Conservation (phyloP, 2,888 invertebrate species). For the Margaritifera margaritifera region DNA sequence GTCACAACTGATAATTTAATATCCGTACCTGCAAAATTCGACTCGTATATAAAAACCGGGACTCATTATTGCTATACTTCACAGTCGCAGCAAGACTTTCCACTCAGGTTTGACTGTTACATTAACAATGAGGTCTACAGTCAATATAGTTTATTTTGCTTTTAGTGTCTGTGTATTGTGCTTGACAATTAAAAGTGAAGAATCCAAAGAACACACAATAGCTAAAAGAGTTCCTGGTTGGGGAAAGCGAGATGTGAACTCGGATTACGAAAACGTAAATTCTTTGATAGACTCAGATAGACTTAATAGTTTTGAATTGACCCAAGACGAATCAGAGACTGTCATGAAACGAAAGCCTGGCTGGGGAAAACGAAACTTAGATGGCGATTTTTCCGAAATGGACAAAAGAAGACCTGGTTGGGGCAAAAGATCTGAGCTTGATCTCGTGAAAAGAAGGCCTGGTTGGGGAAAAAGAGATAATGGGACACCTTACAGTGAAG, state of each 20-base stretch:
- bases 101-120: no score
- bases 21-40: no score
- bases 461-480: conserved; percentile 46
- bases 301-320: conserved; percentile 30
- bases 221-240: conserved; percentile 50
- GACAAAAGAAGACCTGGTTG: conserved; percentile 51
- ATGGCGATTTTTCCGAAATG: conserved; percentile 26
- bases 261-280: conserved; percentile 22
- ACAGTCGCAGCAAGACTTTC: no score
- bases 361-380: conserved; percentile 44
- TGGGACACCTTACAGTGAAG: conserved; percentile 12
- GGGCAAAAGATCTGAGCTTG: conserved; percentile 40
- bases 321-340: conserved; percentile 32
- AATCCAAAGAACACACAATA: conserved; percentile 16
- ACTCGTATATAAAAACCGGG: no score
- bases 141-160: conserved; percentile 1
- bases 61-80: no score
- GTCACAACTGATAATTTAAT: no score
- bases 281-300: conserved; percentile 30
- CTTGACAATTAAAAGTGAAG: conserved; percentile 14
- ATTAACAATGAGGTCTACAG: no score
- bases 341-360: conserved; percentile 45
- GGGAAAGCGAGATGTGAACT: conserved; percentile 39
- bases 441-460: conserved; percentile 38
- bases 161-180: conserved; percentile 23